phyloP scores from a whole-genome alignment of 1,140 invertebrate species.

The Drosophila navojoa region DNA sequence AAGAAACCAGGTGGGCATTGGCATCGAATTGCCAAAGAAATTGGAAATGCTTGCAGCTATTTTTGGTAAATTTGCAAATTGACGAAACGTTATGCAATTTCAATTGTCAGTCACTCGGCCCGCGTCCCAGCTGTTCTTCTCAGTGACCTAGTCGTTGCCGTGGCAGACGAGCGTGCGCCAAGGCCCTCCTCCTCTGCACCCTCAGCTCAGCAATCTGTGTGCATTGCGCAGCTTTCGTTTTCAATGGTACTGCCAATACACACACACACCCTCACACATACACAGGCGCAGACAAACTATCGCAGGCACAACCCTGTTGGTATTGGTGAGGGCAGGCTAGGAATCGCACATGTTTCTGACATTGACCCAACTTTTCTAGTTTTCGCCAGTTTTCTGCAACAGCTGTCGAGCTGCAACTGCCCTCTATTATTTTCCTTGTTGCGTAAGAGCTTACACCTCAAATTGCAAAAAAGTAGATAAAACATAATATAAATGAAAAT shows the following conservation, averaged over 20 bases:
- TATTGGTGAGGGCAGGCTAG: slow-evolving; percentile 13
- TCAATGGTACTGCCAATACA: slow-evolving; percentile 33
- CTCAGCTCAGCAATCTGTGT: not conserved
- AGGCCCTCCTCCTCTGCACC: slow-evolving; percentile 13
- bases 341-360: slow-evolving; percentile 62
- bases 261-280: slow-evolving; percentile 2
- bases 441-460: slow-evolving; percentile 28
- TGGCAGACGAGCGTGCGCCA: slow-evolving; percentile 62
- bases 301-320: slow-evolving; percentile 12
- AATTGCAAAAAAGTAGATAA: not conserved
- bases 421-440: slow-evolving; percentile 18
- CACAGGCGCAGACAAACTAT: slow-evolving; percentile 7
- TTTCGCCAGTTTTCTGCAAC: slow-evolving; percentile 24
- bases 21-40: slow-evolving; percentile 24
- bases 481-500: slow-evolving; percentile 19
- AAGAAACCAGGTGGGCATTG: not conserved
- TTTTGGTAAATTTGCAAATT: slow-evolving; percentile 21
- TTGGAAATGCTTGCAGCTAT: slow-evolving; percentile 44
- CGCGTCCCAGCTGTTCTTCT: slow-evolving; percentile 36
- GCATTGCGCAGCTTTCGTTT: slow-evolving; percentile 66
- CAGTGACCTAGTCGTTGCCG: slow-evolving; percentile 41
- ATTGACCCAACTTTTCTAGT: slow-evolving; percentile 59
- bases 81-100: slow-evolving; percentile 40
- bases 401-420: slow-evolving; percentile 19
- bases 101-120: not conserved